Evolutionary conservation across 2,797 vertebrate species (phyloP), one percentile per base, ranked within the genome.

Genomic region (Ptychobarbus kaznakovi): DNA sequence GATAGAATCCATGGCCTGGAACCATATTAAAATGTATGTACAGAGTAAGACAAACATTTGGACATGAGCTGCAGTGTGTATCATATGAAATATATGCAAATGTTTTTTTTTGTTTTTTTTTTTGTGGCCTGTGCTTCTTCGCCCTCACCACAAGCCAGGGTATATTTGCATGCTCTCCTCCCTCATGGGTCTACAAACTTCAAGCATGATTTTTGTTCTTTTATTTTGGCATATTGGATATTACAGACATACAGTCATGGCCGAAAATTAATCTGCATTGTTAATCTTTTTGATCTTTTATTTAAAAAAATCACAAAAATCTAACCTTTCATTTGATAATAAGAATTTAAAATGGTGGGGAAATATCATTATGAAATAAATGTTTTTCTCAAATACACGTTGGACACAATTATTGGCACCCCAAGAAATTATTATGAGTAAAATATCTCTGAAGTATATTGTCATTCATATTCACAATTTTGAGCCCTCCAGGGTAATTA

Each of bases 81-180:
- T 58, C 35, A 63, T 42, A 58, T 63, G 38, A 58, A 56, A 77
- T 42, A 42, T 28, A 61, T 78, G 38, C 76, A 79, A 79, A 79
- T 79, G n/a, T 42, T 42, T 58, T 2, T 32, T 1, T 32, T 32
- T 28, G 1, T 28, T 28, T 28, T 28, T 1, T 32, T 40, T 20
- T 61, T 42, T 79, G 76, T 79, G 56, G 38, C 20, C 38, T 44
- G 76, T 22, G 53, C 4, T 42, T 63, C 56, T 79, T 15, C 6
- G 4, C 38, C 22, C 40, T 40, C 38, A 28, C 20, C 56, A 56
- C 53, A 22, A 32, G 46, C 73, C 58, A 28, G n/a, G 15, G 58
- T 79, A n/a, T 42, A 42, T 79, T 63, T 79, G 77, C 77, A 65
- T 79, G 40, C 9, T 65, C 9, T 63, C 49, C 10, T 32, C 32